Base-by-base conservation (phyloP, 2,113 vertebrate species). In the Willisornis vidua region DNA sequence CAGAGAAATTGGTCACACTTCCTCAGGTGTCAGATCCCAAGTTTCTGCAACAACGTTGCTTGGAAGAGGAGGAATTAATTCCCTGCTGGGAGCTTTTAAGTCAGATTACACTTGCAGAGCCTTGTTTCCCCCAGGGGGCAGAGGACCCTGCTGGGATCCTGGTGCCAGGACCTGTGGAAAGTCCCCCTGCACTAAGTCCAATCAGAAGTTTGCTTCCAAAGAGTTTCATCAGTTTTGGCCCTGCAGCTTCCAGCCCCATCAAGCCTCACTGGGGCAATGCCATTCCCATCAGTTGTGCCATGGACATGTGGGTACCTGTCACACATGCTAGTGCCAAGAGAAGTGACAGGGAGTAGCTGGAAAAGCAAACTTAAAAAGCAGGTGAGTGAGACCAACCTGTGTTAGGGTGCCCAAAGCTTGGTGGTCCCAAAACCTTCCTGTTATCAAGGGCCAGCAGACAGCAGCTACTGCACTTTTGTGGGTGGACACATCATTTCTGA, bases 31-130 rank as follows among this genome's bases (percentile, higher is more conserved):
- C 9, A 3, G 46, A 74, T 93, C 65, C 18, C 52, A 55, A 9
- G 39, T 35, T 62, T 68, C n/a, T 72, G 7, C 1, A 1, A 25
- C 65, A 37, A 14, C 1, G 35, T 46, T 82, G 19, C 14, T 17
- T 78, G 77, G 70, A 62, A 86, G 52, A 0, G 0, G 52, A 0
- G 0, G 37, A 73, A 46, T 33, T 41, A 10, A 0, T 31, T 91
- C 31, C 41, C 84, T 3, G 5, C 87, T 83, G 82, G n/a, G 63
- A 84, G 37, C 41, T 83, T 93, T 52, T 85, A 75, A 78, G 1
- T 45, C 41, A 48, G 43, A 75, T 89, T 72, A 63, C 5, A 41
- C 2, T 23, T 77, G 88, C 51, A 55, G 76, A 71, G 29, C 17
- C 68, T 63, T 52, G 14, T 81, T 95, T 77, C 11, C 12, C 31